These are phyloP conservation scores for Hypomecis punctinalis DNA, from an alignment of 2,888 invertebrate species.

Conservation along the genomic window DNA sequence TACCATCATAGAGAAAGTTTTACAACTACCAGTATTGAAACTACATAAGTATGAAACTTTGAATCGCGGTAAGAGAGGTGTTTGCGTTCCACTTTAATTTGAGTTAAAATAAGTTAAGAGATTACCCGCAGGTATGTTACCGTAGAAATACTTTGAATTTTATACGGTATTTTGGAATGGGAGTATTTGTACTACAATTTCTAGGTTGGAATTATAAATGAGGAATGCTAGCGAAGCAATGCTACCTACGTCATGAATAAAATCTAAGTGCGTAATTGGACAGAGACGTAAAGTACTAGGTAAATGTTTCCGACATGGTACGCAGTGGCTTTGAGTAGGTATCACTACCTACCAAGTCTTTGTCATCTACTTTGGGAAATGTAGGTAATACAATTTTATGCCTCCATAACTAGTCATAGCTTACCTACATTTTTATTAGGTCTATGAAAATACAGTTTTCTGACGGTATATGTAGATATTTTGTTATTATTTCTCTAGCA, in stretches of 20 bases:
- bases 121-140: constrained; percentile 54
- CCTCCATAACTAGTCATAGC: no score
- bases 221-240: constrained; percentile 7
- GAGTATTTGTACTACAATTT: constrained; percentile 24
- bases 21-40: constrained; percentile 76
- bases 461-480: no score
- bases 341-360: no score
- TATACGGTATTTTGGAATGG: constrained; percentile 30
- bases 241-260: background rate
- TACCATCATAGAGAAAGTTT: constrained; percentile 79
- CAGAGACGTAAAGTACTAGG: no score
- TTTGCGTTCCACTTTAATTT: constrained; percentile 74
- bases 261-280: background rate
- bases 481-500: no score
- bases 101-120: constrained; percentile 72
- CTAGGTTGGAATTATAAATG: constrained; percentile 17
- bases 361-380: no score
- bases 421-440: no score
- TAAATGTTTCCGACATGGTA: no score
- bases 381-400: no score
- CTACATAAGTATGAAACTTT: constrained; percentile 79
- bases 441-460: no score
- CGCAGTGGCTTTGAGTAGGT: no score
- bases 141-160: constrained; percentile 44
- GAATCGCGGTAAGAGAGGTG: constrained; percentile 71